Conservation (phyloP, 2,113 vertebrate genomes). For the Menidia beryllina region DNA sequence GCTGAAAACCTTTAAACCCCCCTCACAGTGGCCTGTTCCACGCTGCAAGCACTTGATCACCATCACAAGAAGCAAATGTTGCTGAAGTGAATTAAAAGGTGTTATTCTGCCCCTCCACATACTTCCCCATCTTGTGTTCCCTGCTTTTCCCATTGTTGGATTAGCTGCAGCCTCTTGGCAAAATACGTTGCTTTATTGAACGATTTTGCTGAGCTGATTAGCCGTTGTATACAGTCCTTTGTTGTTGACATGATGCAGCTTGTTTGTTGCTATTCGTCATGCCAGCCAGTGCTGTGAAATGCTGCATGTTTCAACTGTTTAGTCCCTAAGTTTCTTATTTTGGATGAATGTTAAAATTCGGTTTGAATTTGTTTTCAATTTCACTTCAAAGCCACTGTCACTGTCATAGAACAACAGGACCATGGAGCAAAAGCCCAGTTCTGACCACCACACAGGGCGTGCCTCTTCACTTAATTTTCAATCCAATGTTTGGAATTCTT, state of each 20-base stretch:
- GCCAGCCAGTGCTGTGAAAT: background rate
- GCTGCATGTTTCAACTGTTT: background rate
- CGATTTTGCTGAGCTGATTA: slow-evolving; percentile 56
- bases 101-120: slow-evolving; percentile 8
- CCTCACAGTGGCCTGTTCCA: background rate
- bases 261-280: background rate
- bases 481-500: too few species aligned
- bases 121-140: slow-evolving; percentile 37
- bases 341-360: background rate
- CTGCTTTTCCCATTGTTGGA: slow-evolving; percentile 32
- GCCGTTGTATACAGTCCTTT: slow-evolving; percentile 32
- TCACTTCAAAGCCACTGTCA: too few species aligned
- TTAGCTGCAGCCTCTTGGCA: slow-evolving; percentile 22
- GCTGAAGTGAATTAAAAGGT: background rate
- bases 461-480: too few species aligned
- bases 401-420: too few species aligned
- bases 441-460: too few species aligned
- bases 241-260: slow-evolving; percentile 27
- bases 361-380: too few species aligned
- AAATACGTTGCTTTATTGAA: slow-evolving; percentile 28
- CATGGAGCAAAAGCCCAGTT: too few species aligned
- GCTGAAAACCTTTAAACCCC: slow-evolving; percentile 18
- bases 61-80: background rate
- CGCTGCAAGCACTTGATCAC: background rate
- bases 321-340: background rate